Evolutionary conservation across 2,113 vertebrate genomes (phyloP).

Genomic region (Amazona guildingii): DNA sequence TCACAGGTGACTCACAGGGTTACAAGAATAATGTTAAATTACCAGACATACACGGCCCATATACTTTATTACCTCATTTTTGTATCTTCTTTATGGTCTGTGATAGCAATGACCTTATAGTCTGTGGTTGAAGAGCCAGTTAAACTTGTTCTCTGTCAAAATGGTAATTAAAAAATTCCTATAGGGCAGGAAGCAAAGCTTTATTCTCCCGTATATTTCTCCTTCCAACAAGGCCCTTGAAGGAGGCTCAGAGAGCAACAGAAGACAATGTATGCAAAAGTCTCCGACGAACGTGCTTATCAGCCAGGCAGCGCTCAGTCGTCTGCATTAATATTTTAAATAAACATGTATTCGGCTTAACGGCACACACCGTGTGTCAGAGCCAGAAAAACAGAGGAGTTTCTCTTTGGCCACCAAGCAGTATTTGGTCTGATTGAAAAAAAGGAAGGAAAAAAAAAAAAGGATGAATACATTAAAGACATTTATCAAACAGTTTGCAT

Average conservation of each 20-base stretch:
- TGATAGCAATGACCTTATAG: conserved; percentile 69
- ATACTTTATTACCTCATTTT: conserved; percentile 68
- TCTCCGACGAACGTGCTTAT: neutral
- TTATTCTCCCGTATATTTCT: conserved; percentile 8
- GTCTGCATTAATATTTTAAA: conserved; percentile 54
- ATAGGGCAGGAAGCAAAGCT: conserved; percentile 31
- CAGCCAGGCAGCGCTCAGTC: neutral
- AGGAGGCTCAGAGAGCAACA: neutral
- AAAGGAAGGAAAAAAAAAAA: neutral
- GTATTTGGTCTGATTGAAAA: neutral
- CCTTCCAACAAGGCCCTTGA: conserved; percentile 5
- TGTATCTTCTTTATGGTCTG: conserved; percentile 69
- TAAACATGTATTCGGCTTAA: conserved; percentile 35
- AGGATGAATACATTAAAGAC: neutral
- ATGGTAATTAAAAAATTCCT: conserved; percentile 67
- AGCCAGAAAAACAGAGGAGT: neutral
- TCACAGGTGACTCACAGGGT: conserved; percentile 70
- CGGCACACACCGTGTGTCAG: accelerated
- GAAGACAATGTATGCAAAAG: neutral
- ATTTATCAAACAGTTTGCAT: neutral
- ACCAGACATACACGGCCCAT: conserved; percentile 60
- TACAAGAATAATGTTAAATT: conserved; percentile 68
- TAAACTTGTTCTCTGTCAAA: conserved; percentile 69
- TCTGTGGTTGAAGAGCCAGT: conserved; percentile 45
- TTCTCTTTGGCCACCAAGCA: neutral